A percentile compares a stretch with the other conserved stretches of the same genome.
phyloP scores from a whole-genome alignment of 2,113 vertebrate genomes.

The Australoheros scitulus region DNA sequence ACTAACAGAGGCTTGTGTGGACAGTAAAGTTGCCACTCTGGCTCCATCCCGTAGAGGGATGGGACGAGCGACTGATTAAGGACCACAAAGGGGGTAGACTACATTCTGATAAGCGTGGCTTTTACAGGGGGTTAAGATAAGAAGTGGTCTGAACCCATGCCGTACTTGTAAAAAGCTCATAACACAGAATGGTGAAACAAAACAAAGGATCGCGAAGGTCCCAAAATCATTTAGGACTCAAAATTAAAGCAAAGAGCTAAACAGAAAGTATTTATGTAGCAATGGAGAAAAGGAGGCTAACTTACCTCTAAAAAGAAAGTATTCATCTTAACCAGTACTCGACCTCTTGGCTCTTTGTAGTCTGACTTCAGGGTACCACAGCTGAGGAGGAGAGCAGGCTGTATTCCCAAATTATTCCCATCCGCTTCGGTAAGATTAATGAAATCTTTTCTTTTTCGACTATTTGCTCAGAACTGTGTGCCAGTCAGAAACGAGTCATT shows the following conservation, averaged over 20 bases:
- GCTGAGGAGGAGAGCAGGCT: conserved; percentile 60
- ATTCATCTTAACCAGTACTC: conserved; percentile 56
- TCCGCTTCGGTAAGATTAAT: conserved; percentile 29
- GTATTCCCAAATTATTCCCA: conserved; percentile 62
- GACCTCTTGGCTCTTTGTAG: conserved; percentile 69
- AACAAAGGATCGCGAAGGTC: conserved; percentile 45
- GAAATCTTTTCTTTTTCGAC: conserved; percentile 1
- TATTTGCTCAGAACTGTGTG: not conserved
- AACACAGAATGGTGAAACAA: not conserved
- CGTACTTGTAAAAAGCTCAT: not conserved
- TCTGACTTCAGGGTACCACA: conserved; percentile 71
- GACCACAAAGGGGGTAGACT: not conserved
- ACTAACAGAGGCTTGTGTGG: not conserved
- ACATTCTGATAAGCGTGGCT: not conserved
- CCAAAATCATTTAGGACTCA: not conserved
- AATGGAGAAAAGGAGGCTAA: not conserved
- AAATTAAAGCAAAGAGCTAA: not conserved
- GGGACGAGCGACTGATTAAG: not conserved
- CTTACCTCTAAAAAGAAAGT: conserved; percentile 70
- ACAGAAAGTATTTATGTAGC: not conserved
- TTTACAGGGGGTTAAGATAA: not conserved
- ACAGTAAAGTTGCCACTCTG: not conserved
- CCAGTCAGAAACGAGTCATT: conserved; percentile 24
- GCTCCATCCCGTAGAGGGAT: conserved; percentile 36
- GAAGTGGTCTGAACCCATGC: not conserved